Conservation (phyloP, 2,888 invertebrate species). For the Spicauda simplicius region DNA sequence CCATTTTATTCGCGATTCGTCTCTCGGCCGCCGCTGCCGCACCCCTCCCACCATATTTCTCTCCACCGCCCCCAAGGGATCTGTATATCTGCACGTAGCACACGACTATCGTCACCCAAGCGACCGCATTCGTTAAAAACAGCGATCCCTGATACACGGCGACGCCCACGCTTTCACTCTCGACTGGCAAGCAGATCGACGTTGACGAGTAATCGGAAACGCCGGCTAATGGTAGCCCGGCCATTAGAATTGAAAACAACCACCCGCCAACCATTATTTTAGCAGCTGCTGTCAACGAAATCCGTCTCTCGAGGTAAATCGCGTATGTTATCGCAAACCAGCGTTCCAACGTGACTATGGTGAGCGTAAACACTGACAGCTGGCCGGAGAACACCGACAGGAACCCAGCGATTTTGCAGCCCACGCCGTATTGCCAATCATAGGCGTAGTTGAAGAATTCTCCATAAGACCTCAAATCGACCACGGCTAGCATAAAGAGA, state of each 20-base stretch:
- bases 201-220: slow-evolving; percentile 95
- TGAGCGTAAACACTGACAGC: slow-evolving; percentile 93
- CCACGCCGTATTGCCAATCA: slow-evolving; percentile 93
- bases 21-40: slow-evolving; percentile 87
- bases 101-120: slow-evolving; percentile 92
- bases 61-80: slow-evolving; percentile 89
- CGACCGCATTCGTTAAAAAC: slow-evolving; percentile 90
- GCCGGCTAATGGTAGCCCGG: slow-evolving; percentile 91
- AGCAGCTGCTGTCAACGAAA: slow-evolving; percentile 89
- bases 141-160: slow-evolving; percentile 90
- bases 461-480: slow-evolving; percentile 93
- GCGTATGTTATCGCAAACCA: slow-evolving; percentile 94
- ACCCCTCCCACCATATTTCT: slow-evolving; percentile 86
- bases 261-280: slow-evolving; percentile 92
- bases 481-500: slow-evolving; percentile 91
- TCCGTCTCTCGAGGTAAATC: slow-evolving; percentile 91
- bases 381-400: slow-evolving; percentile 95
- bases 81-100: slow-evolving; percentile 95
- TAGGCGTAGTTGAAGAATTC: slow-evolving; percentile 96
- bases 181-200: slow-evolving; percentile 94
- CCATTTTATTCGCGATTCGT: slow-evolving; percentile 95
- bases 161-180: slow-evolving; percentile 88
- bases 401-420: slow-evolving; percentile 95
- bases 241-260: slow-evolving; percentile 91
- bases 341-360: slow-evolving; percentile 93